phyloP scores from a whole-genome alignment of 2,888 invertebrate species.

The Carterocephalus palaemon region DNA sequence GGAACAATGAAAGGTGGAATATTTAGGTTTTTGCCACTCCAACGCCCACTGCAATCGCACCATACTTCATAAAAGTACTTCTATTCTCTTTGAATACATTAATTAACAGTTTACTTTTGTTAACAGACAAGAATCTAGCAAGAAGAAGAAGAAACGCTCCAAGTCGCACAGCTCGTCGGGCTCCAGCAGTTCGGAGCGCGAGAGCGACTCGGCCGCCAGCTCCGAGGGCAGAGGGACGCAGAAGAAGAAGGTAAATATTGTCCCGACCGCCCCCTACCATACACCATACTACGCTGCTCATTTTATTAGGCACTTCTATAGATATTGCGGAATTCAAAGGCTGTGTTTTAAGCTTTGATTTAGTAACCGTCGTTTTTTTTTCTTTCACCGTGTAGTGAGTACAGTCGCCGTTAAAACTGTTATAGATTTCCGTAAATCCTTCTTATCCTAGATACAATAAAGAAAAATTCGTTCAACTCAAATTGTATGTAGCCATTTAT shows the following conservation, averaged over 20 bases:
- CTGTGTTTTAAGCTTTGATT: slow-evolving; percentile 32
- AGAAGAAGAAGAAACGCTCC: slow-evolving; percentile 79
- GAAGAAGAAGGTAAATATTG: slow-evolving; percentile 66
- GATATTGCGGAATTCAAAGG: slow-evolving; percentile 35
- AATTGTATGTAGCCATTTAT: too few relatives aligned
- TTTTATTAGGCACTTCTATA: slow-evolving; percentile 13
- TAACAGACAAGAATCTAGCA: slow-evolving; percentile 62
- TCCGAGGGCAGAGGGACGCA: slow-evolving; percentile 59
- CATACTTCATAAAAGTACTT: too few relatives aligned
- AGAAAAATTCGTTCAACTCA: too few relatives aligned
- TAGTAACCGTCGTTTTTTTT: slow-evolving; percentile 6
- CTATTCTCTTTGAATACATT: too few relatives aligned
- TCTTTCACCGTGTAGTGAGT: too few relatives aligned
- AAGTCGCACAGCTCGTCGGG: slow-evolving; percentile 75
- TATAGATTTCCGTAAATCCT: too few relatives aligned
- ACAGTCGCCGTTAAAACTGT: too few relatives aligned
- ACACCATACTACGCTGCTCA: slow-evolving; percentile 13
- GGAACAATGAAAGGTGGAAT: too few relatives aligned
- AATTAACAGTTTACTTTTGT: too few relatives aligned
- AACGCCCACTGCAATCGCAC: too few relatives aligned
- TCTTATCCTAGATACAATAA: too few relatives aligned
- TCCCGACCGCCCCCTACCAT: background rate
- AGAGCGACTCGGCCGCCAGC: slow-evolving; percentile 56
- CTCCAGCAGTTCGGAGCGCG: slow-evolving; percentile 65
- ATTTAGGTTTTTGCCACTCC: too few relatives aligned